phyloP scores from a whole-genome alignment of 2,888 invertebrate genomes.

The Exocentrus adspersus region DNA sequence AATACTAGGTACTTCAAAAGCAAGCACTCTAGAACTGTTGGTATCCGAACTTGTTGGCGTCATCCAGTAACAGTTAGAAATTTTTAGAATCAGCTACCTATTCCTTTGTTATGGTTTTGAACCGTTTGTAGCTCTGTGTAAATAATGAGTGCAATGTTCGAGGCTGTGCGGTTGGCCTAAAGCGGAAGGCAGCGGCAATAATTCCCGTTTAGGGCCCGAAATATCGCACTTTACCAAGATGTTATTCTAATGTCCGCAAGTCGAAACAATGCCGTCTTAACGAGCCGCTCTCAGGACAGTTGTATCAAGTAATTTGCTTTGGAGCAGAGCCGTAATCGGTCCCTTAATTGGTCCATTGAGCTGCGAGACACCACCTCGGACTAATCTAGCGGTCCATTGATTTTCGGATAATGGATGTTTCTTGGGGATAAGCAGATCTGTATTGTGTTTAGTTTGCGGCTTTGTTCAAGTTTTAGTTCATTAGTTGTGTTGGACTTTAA shows the following conservation, averaged over 20 bases:
- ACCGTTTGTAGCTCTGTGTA: too few species aligned
- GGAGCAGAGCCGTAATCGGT: slow-evolving; percentile 55
- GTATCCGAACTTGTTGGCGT: too few species aligned
- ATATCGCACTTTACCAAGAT: slow-evolving; percentile 43
- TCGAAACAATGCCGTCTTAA: slow-evolving; percentile 59
- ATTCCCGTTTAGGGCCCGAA: slow-evolving; percentile 32
- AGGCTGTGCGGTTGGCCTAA: not conserved
- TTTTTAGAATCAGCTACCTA: too few species aligned
- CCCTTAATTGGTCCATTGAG: slow-evolving; percentile 62
- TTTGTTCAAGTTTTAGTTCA: slow-evolving; percentile 60
- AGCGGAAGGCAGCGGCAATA: slow-evolving; percentile 29
- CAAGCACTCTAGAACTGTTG: too few species aligned
- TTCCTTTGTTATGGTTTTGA: too few species aligned
- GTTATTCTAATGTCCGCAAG: slow-evolving; percentile 53
- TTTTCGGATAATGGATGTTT: slow-evolving; percentile 62
- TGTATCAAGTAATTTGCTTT: slow-evolving; percentile 59
- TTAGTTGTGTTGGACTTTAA: slow-evolving; percentile 54
- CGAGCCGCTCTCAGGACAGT: slow-evolving; percentile 58
- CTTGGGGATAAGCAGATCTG: slow-evolving; percentile 62
- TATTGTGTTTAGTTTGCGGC: slow-evolving; percentile 62
- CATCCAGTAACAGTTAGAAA: too few species aligned
- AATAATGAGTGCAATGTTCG: not conserved
- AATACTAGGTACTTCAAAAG: too few species aligned
- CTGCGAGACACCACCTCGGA: slow-evolving; percentile 59
- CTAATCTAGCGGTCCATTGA: slow-evolving; percentile 62